These are phyloP conservation scores for Aporophyla lueneburgensis DNA, from an alignment of 2,888 invertebrate genomes.

Conservation along the genomic window DNA sequence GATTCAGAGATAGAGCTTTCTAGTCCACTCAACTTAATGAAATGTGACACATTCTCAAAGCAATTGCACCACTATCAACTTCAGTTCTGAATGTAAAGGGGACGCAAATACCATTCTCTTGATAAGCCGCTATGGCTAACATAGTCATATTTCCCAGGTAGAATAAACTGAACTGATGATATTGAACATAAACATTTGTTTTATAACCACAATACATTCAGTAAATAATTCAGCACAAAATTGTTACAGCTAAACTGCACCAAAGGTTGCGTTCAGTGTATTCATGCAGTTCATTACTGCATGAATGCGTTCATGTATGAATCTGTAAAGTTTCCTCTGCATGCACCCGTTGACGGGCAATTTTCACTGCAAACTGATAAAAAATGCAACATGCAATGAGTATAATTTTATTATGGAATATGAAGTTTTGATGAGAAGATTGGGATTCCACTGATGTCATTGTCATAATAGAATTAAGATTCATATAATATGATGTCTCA, in stretches of 20 bases:
- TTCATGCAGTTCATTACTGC: slow-evolving; percentile 33
- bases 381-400: slow-evolving; percentile 36
- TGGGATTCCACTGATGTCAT: neutral
- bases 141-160: slow-evolving; percentile 19
- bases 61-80: slow-evolving; percentile 16
- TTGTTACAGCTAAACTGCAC: slow-evolving; percentile 21
- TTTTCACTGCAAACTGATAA: slow-evolving; percentile 42
- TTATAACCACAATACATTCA: slow-evolving; percentile 13
- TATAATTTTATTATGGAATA: slow-evolving; percentile 7
- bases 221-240: slow-evolving; percentile 15
- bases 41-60: slow-evolving; percentile 1
- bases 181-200: slow-evolving; percentile 2
- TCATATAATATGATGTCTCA: neutral
- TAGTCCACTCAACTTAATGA: neutral
- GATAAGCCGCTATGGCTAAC: neutral
- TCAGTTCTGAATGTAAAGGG: slow-evolving; percentile 12
- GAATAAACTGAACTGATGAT: slow-evolving; percentile 13
- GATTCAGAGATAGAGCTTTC: slow-evolving; percentile 14
- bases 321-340: slow-evolving; percentile 40
- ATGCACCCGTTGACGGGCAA: slow-evolving; percentile 3
- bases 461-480: neutral
- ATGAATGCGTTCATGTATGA: slow-evolving; percentile 49
- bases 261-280: slow-evolving; percentile 30
- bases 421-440: neutral
- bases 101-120: neutral